Evolutionary conservation across 2,888 invertebrate species (phyloP), one percentile per base, ranked within the genome.

Genomic region (Steinernema carpocapsae): DNA sequence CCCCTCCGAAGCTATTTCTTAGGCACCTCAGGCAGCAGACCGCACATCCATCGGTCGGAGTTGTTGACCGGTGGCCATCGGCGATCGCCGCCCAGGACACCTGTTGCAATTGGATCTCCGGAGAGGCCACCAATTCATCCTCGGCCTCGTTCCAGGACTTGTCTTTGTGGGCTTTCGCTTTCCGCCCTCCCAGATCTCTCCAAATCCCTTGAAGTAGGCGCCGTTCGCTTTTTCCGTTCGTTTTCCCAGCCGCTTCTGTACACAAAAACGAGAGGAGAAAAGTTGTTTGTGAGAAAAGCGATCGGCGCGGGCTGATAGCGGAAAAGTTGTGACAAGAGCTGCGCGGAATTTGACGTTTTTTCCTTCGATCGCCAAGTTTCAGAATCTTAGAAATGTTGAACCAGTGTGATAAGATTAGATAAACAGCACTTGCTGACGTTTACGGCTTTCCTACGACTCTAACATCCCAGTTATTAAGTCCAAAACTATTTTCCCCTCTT

Each of bases 101-200:
- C 64, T 64, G 64, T 64, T 64, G 64, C 64, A 64, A 64, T 64
- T 17, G 32, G 64, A 29, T 37, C 32, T 64, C 32, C 26, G 29
- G 12, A 26, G 26, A 26, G 17, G 12, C 17, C 32, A 14, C 64
- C 56, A 56, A 14, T 56, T 26, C 24, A 24, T 26, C 22, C 56
- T 56, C 56, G 24, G 26, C 17, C 64, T 64, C 14, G 64, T 17
- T 32, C 29, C 19, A 37, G 37, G 37, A 37, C 32, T 64, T 64
- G 7, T 64, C 64, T 12, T 19, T 48, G 17, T 48, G 32, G 32
- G 6, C 32, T 4, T 32, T 37, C 48, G 48, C 19, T 48, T 48
- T 48, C 48, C 48, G 4, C n/a, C 17, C 17, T 10, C 10, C 10
- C 37, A 37, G 37, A 37, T 37, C 37, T 37, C 37, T 48, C 19